Evolutionary conservation across 2,888 invertebrate genomes (phyloP).

Genomic region (Encarsia formosa): DNA sequence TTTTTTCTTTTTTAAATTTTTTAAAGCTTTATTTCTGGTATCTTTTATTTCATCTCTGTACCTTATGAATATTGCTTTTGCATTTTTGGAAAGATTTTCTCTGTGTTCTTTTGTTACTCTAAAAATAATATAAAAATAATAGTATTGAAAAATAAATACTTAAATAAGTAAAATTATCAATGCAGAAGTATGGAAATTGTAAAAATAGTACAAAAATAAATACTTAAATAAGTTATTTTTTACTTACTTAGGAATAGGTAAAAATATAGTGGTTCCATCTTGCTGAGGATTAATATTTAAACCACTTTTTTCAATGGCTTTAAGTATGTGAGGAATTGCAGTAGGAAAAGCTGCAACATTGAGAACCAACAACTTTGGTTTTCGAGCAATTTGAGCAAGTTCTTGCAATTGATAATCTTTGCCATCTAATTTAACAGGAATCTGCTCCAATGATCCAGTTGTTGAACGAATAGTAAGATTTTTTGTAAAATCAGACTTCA

Average conservation of each 20-base stretch:
- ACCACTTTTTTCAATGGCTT: conserved; percentile 74
- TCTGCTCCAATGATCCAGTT: conserved; percentile 74
- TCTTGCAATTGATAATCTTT: conserved; percentile 81
- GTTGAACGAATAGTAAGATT: conserved; percentile 76
- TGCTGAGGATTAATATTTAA: conserved; percentile 92
- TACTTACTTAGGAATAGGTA: conserved; percentile 83
- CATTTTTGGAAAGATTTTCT: conserved; percentile 82
- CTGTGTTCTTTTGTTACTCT: conserved; percentile 89
- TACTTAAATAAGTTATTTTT: conserved; percentile 3
- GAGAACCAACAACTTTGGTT: conserved; percentile 80
- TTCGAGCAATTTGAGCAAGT: conserved; percentile 80
- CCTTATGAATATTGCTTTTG: conserved; percentile 75
- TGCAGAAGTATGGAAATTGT: neutral
- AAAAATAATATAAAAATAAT: conserved; percentile 14
- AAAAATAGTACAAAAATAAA: neutral
- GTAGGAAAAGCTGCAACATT: conserved; percentile 83
- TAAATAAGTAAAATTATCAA: conserved; percentile 2
- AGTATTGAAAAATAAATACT: neutral
- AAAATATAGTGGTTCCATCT: conserved; percentile 84
- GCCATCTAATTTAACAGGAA: conserved; percentile 72
- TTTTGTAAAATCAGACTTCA: conserved; percentile 77
- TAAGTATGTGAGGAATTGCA: conserved; percentile 74
- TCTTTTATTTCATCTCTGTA: conserved; percentile 74
- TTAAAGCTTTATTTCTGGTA: conserved; percentile 68
- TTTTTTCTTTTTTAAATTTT: conserved; percentile 66